Evolutionary conservation across 2,797 vertebrate species (phyloP).

Genomic region (Sternarchorhynchus goeldii): DNA sequence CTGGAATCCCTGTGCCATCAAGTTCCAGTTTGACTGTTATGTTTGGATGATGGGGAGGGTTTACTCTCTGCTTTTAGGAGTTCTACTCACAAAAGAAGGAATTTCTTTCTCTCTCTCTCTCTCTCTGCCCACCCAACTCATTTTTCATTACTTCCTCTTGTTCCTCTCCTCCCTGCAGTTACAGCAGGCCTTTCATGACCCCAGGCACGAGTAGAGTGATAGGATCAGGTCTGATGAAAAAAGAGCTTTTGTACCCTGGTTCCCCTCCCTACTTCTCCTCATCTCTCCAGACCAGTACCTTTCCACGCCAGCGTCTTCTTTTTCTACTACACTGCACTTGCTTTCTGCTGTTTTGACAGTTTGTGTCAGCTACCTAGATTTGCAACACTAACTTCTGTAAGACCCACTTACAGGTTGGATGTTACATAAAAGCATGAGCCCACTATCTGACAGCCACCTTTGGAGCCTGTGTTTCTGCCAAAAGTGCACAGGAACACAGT

Average conservation of each 20-base stretch:
- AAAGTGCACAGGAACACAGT: too few species aligned
- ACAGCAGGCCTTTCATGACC: conserved; percentile 78
- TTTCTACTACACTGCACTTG: not conserved
- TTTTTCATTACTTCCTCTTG: conserved; percentile 53
- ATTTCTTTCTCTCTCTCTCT: conserved; percentile 58
- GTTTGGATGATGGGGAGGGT: conserved; percentile 53
- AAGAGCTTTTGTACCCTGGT: conserved; percentile 71
- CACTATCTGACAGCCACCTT: not conserved
- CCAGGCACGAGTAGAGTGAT: conserved; percentile 77
- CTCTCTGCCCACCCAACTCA: conserved; percentile 61
- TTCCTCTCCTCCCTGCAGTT: conserved; percentile 65
- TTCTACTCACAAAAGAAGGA: conserved; percentile 76
- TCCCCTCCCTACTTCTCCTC: not conserved
- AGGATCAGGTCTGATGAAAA: conserved; percentile 79
- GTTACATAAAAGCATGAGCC: conserved; percentile 6
- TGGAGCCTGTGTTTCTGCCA: not conserved
- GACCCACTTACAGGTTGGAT: conserved; percentile 4
- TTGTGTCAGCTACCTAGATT: not conserved
- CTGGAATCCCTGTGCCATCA: conserved; percentile 72
- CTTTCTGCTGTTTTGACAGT: conserved; percentile 5
- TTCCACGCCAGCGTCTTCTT: not conserved
- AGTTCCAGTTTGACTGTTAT: conserved; percentile 55
- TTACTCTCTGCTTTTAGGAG: conserved; percentile 69
- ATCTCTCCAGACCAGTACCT: not conserved
- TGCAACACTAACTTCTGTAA: not conserved